phyloP scores from a whole-genome alignment of 2,888 invertebrate species.

The Parasteatoda lunata region DNA sequence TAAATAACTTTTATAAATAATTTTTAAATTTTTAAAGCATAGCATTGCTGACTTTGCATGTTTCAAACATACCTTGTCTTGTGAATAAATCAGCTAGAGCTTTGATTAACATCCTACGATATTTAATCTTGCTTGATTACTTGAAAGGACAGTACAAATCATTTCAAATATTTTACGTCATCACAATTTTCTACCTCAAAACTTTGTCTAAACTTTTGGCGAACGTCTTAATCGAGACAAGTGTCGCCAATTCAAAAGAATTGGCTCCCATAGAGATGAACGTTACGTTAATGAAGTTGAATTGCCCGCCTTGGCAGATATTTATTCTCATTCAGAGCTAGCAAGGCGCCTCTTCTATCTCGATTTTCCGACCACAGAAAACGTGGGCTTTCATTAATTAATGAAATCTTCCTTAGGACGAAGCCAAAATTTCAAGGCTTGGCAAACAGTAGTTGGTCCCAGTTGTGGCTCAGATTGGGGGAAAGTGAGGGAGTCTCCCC shows the following conservation, averaged over 20 bases:
- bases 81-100: too few relatives aligned
- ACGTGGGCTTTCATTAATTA: slow-evolving; percentile 43
- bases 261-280: slow-evolving; percentile 7
- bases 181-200: not conserved
- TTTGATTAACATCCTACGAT: too few relatives aligned
- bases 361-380: slow-evolving; percentile 19
- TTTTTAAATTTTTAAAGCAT: too few relatives aligned
- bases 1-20: too few relatives aligned
- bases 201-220: not conserved
- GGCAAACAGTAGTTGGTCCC: slow-evolving; percentile 44
- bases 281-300: slow-evolving; percentile 16
- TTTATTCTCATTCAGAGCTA: slow-evolving; percentile 3
- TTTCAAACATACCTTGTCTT: too few relatives aligned
- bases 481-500: slow-evolving; percentile 11
- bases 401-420: slow-evolving; percentile 31
- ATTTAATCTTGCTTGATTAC: too few relatives aligned
- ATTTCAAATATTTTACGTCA: too few relatives aligned
- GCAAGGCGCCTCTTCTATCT: slow-evolving; percentile 10
- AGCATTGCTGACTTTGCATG: too few relatives aligned
- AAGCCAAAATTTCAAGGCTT: slow-evolving; percentile 49
- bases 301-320: slow-evolving; percentile 1
- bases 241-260: not conserved
- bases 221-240: not conserved
- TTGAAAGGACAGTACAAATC: too few relatives aligned
- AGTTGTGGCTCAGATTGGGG: slow-evolving; percentile 6